These are phyloP conservation scores for Mungos mungo DNA, from an alignment of 2,113 vertebrate species.

Conservation along the genomic window DNA sequence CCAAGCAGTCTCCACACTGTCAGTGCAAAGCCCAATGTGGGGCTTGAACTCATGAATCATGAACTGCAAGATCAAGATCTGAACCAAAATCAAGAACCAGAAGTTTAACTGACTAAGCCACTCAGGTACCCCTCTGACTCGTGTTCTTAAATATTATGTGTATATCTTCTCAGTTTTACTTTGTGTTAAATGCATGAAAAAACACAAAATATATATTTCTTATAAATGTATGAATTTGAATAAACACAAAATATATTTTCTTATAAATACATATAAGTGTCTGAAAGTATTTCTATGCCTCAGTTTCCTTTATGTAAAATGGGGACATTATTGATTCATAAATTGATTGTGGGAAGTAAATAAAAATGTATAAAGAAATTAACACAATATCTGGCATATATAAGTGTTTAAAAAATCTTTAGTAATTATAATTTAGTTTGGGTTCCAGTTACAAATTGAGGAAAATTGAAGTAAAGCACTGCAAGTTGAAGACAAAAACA, in stretches of 20 bases:
- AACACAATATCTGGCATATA: background rate
- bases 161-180: background rate
- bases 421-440: background rate
- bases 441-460: background rate
- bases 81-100: background rate
- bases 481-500: slow-evolving; percentile 9
- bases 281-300: background rate
- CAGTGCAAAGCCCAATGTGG: background rate
- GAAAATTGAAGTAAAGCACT: background rate
- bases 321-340: background rate
- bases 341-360: background rate
- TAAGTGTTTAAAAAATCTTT: background rate
- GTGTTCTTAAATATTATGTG: no score
- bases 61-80: background rate
- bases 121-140: background rate
- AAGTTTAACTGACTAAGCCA: background rate
- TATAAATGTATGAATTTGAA: background rate
- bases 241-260: background rate
- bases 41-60: background rate
- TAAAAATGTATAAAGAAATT: background rate
- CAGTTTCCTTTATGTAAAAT: slow-evolving; percentile 35
- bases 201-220: background rate
- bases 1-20: background rate
- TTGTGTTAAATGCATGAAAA: background rate
- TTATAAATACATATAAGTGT: background rate